A percentile compares a stretch with the other conserved stretches of the same genome.
phyloP scores from a whole-genome alignment of 37 sponge, comb jelly and placozoan genomes.

The Ianthella basta region DNA sequence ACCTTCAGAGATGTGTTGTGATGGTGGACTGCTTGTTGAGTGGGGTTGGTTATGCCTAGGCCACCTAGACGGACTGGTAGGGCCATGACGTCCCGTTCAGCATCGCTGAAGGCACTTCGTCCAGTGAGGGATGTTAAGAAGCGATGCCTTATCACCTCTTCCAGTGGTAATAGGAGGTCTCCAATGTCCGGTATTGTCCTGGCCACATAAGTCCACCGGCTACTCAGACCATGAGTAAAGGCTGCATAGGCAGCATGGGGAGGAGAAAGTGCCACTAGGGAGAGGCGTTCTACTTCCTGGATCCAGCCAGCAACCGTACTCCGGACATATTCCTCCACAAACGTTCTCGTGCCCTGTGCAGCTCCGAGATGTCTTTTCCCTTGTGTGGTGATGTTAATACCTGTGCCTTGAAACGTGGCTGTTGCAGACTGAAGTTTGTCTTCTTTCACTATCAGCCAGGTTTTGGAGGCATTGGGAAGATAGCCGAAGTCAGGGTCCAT shows the following conservation, averaged over 20 bases:
- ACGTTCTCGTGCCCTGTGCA: neutral
- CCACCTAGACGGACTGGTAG: neutral
- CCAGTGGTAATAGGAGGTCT: neutral
- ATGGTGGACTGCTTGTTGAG: neutral
- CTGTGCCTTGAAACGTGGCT: neutral
- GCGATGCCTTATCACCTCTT: neutral
- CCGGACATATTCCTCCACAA: neutral
- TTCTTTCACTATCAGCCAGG: slow-evolving; percentile 27
- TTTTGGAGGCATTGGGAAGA: too few relatives aligned
- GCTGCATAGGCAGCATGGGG: neutral
- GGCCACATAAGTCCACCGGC: neutral
- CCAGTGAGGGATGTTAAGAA: neutral
- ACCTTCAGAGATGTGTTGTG: neutral
- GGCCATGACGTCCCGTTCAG: slow-evolving; percentile 3
- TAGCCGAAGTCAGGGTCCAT: slow-evolving; percentile 17
- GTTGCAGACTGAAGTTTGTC: neutral
- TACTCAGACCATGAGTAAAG: neutral
- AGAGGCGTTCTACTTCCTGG: slow-evolving; percentile 2
- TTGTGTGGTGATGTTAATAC: neutral
- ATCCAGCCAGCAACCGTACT: neutral
- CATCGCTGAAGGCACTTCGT: slow-evolving; percentile 1
- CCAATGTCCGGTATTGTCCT: slow-evolving; percentile 6
- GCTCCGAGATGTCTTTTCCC: slow-evolving; percentile 2
- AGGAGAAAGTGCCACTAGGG: neutral
- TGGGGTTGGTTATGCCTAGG: slow-evolving; percentile 8